These are phyloP conservation scores for Mycalesis mineus DNA, from an alignment of 2,888 invertebrate genomes.

Conservation along the genomic window DNA sequence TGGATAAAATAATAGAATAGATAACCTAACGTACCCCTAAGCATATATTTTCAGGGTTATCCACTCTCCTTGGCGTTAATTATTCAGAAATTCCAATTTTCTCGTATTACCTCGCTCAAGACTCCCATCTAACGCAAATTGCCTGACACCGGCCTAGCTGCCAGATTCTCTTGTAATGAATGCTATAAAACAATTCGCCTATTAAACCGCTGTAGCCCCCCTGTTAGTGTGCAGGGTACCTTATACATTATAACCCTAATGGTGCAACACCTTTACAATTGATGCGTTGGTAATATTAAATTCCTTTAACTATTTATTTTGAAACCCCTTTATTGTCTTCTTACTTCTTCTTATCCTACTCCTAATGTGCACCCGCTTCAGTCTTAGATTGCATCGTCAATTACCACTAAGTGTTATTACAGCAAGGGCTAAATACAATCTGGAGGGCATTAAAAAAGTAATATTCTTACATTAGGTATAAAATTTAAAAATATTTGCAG, in stretches of 20 bases:
- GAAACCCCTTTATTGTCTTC: too few species aligned
- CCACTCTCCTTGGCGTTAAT: background rate
- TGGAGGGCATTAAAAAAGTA: too few species aligned
- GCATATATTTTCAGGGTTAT: background rate
- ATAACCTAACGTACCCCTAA: background rate
- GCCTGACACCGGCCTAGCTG: conserved; percentile 41
- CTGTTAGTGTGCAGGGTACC: conserved; percentile 40
- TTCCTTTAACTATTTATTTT: too few species aligned
- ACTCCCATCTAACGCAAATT: conserved; percentile 41
- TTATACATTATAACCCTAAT: conserved; percentile 53
- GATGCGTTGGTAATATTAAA: conserved; percentile 54
- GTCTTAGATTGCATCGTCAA: too few species aligned
- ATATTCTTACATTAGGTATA: too few species aligned
- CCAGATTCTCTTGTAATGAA: conserved; percentile 61
- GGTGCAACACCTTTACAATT: conserved; percentile 51
- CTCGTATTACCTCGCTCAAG: conserved; percentile 29
- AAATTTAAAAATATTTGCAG: too few species aligned
- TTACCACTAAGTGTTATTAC: too few species aligned
- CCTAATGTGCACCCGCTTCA: too few species aligned
- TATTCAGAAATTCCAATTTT: conserved; percentile 33
- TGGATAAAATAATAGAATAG: too few species aligned
- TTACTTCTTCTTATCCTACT: too few species aligned
- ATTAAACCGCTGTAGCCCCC: conserved; percentile 43
- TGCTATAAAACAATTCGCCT: conserved; percentile 65
- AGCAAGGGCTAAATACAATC: too few species aligned